phyloP scores from a whole-genome alignment of 2,113 vertebrate species.

The Capreolus pygargus region DNA sequence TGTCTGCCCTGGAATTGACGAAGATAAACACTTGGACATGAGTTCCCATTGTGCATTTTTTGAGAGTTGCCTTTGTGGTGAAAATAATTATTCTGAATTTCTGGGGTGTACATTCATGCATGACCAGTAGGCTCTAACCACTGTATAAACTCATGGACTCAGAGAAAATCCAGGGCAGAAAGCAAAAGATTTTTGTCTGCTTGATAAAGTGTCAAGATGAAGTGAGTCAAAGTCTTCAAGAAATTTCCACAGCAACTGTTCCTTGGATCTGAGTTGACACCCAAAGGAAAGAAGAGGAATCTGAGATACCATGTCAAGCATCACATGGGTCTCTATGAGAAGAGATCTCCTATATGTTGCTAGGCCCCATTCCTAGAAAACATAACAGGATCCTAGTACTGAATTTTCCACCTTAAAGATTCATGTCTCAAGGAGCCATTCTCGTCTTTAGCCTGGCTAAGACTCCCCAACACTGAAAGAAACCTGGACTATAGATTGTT shows the following conservation, averaged over 20 bases:
- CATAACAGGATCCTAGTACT: background rate
- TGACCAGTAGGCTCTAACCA: background rate
- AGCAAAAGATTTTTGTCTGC: background rate
- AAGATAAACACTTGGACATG: background rate
- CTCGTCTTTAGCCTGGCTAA: background rate
- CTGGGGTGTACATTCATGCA: background rate
- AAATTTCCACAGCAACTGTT: background rate
- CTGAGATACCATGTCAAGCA: background rate
- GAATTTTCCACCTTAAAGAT: background rate
- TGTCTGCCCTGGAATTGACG: background rate
- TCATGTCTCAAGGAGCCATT: background rate
- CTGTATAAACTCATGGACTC: background rate
- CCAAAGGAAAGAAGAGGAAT: background rate
- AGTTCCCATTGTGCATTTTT: background rate
- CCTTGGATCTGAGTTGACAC: background rate
- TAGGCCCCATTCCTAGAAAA: background rate
- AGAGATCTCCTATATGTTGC: background rate
- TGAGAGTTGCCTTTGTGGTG: background rate
- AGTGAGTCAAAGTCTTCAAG: background rate
- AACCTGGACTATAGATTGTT: background rate
- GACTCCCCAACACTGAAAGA: background rate
- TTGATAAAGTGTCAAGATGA: background rate
- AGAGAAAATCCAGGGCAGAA: background rate
- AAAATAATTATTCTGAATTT: background rate
- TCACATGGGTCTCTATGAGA: background rate